Percentiles rank a stretch among this genome's conserved stretches.
Conservation (phyloP, 2,797 vertebrate species). For the Chloroceryle inda region DNA sequence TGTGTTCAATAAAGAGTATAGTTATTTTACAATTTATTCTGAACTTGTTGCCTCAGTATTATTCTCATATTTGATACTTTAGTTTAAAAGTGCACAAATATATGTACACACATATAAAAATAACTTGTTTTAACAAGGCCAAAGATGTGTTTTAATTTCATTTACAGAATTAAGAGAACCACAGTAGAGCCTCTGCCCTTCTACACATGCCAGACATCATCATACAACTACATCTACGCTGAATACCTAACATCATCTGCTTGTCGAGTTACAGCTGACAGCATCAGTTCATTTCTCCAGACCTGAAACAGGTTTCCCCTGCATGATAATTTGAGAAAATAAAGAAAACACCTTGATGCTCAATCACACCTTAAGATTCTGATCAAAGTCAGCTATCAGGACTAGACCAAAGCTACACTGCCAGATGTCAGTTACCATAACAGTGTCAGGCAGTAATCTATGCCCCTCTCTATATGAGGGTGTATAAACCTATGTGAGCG, state of each 20-base stretch:
- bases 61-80: background rate
- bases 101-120: background rate
- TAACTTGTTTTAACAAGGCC: background rate
- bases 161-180: background rate
- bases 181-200: background rate
- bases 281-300: background rate
- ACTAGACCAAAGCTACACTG: background rate
- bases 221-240: background rate
- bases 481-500: no score
- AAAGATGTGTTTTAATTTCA: background rate
- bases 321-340: background rate
- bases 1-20: background rate
- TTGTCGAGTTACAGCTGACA: background rate
- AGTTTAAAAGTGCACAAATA: background rate
- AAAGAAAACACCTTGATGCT: background rate
- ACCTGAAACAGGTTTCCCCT: fast-evolving
- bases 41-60: background rate
- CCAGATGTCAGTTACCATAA: background rate
- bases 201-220: background rate
- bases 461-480: background rate
- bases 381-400: background rate
- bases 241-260: background rate
- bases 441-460: background rate
- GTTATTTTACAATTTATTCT: background rate
- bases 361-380: background rate